These are phyloP conservation scores for Cotesia vestalis DNA, from an alignment of 1,140 invertebrate species.

Conservation along the genomic window DNA sequence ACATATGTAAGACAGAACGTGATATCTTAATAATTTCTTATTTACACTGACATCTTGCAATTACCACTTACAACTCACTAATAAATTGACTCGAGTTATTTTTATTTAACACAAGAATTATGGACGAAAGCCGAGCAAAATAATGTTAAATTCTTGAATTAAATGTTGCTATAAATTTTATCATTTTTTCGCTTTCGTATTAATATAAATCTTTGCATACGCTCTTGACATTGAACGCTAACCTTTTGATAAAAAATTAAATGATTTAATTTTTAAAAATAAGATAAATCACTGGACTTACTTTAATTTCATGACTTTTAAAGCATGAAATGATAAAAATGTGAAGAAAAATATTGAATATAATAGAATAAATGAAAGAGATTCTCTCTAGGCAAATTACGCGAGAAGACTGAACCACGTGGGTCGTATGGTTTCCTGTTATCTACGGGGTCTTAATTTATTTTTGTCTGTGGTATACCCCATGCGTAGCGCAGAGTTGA, in stretches of 20 bases:
- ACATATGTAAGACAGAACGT: no score
- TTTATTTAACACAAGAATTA: background rate
- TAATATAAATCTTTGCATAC: background rate
- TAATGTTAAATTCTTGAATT: no score
- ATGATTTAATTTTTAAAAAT: background rate
- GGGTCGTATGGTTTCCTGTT: conserved; percentile 25
- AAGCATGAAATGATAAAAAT: no score
- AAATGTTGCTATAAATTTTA: no score
- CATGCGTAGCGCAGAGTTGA: conserved; percentile 28
- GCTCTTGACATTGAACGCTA: background rate
- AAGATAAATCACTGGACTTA: background rate
- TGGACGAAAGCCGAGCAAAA: no score
- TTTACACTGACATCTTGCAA: no score
- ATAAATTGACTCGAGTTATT: background rate
- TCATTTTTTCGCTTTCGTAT: no score
- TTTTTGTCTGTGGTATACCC: conserved; percentile 40
- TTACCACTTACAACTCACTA: no score
- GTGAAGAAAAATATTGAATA: background rate
- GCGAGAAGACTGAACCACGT: conserved; percentile 36
- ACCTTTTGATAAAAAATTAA: background rate
- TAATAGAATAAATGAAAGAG: conserved; percentile 6
- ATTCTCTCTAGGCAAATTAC: conserved; percentile 24
- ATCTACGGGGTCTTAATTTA: conserved; percentile 34
- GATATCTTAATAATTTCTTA: no score
- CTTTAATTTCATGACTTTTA: no score